Evolutionary conservation across 1,140 invertebrate species (phyloP).

Genomic region (Lucilia sericata): DNA sequence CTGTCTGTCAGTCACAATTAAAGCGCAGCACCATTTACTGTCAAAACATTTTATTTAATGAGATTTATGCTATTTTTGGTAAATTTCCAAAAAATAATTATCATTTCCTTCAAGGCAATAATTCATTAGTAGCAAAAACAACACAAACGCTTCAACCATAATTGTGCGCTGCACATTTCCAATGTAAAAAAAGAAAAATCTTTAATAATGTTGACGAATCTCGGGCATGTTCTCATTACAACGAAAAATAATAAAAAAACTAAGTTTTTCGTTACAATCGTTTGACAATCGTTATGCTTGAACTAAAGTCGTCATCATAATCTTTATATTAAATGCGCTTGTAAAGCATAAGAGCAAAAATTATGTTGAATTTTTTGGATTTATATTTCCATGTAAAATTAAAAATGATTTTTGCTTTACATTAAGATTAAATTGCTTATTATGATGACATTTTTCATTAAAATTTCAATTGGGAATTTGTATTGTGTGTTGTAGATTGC

Average conservation of each 20-base stretch:
- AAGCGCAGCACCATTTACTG: constrained; percentile 17
- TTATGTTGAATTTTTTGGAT: background rate
- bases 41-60: constrained; percentile 57
- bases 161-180: too few species aligned
- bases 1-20: background rate
- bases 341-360: background rate
- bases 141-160: background rate
- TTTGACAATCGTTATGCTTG: constrained; percentile 48
- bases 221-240: background rate
- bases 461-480: too few species aligned
- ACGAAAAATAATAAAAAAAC: background rate
- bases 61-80: constrained; percentile 65
- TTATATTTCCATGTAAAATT: too few species aligned
- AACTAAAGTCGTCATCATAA: constrained; percentile 18
- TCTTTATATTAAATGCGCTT: background rate
- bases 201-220: background rate
- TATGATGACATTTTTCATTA: too few species aligned
- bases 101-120: constrained; percentile 54
- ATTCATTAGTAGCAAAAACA: constrained; percentile 38
- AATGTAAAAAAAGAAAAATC: too few species aligned
- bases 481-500: too few species aligned
- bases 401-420: too few species aligned
- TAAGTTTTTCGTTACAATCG: constrained; percentile 46
- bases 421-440: too few species aligned
- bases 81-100: constrained; percentile 65